These are phyloP conservation scores for Rhamnusium bicolor DNA, from an alignment of 2,888 invertebrate species.

Conservation along the genomic window DNA sequence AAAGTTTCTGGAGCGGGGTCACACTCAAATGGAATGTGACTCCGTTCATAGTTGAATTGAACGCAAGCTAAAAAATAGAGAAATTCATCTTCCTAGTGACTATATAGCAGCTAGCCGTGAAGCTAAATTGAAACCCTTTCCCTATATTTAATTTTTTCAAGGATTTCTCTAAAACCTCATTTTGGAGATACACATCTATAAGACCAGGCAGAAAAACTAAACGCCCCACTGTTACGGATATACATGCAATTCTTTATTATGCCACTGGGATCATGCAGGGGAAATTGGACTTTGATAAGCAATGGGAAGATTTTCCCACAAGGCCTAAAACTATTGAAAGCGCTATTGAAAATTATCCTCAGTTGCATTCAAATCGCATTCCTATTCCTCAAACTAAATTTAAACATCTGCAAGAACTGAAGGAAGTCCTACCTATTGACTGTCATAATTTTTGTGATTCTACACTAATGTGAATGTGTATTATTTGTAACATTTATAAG, in stretches of 20 bases:
- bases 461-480: not conserved
- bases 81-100: slow-evolving; percentile 8
- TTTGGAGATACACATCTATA: not conserved
- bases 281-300: slow-evolving; percentile 12
- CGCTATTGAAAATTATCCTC: not conserved
- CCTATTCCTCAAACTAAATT: not conserved
- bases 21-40: slow-evolving; percentile 28
- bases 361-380: slow-evolving; percentile 2
- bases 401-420: not conserved
- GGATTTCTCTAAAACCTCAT: slow-evolving; percentile 9
- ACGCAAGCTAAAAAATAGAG: slow-evolving; percentile 18
- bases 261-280: not conserved
- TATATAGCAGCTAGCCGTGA: not conserved
- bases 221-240: not conserved
- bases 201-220: not conserved
- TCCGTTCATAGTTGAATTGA: slow-evolving; percentile 29
- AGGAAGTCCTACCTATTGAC: not conserved
- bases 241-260: not conserved
- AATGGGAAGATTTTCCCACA: slow-evolving; percentile 1
- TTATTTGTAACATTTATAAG: not conserved
- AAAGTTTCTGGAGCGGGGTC: slow-evolving; percentile 8
- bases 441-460: slow-evolving; percentile 1
- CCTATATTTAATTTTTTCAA: not conserved
- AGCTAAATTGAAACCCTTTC: not conserved
- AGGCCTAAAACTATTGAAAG: slow-evolving; percentile 3